These are phyloP conservation scores for Cinara cedri DNA, from an alignment of 2,888 invertebrate species.

Conservation along the genomic window DNA sequence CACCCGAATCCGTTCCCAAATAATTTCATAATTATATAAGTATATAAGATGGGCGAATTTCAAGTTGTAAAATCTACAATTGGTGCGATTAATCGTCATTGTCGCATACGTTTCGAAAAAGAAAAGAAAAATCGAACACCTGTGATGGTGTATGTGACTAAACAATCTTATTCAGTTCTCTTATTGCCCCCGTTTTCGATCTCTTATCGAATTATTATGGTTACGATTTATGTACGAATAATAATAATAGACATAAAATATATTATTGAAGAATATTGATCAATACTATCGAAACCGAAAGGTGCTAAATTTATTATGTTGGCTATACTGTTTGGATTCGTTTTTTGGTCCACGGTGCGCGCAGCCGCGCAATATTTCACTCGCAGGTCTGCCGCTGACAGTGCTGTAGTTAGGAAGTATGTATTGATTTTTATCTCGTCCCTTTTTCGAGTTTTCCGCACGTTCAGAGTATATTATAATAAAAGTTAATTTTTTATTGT, in stretches of 20 bases:
- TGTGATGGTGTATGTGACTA: too few relatives aligned
- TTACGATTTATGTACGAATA: background rate
- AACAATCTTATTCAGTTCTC: too few relatives aligned
- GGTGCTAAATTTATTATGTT: constrained; percentile 23
- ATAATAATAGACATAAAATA: background rate
- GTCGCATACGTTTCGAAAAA: too few relatives aligned
- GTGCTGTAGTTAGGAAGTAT: constrained; percentile 55
- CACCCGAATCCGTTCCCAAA: too few relatives aligned
- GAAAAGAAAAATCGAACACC: too few relatives aligned
- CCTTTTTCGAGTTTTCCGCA: constrained; percentile 56
- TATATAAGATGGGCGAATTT: too few relatives aligned
- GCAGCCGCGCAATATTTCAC: constrained; percentile 57
- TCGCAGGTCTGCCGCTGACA: constrained; percentile 56
- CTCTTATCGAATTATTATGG: too few relatives aligned
- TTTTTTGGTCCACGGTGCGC: constrained; percentile 57
- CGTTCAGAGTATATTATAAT: constrained; percentile 35
- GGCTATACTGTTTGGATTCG: constrained; percentile 44
- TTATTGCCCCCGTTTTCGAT: too few relatives aligned
- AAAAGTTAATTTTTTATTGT: constrained; percentile 49
- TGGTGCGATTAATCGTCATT: too few relatives aligned
- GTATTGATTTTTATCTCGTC: constrained; percentile 57
- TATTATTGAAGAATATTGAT: constrained; percentile 16
- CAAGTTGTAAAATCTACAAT: too few relatives aligned
- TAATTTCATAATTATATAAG: too few relatives aligned
- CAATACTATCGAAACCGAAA: constrained; percentile 33